Percentiles rank a stretch among this genome's conserved stretches.
Conservation (phyloP, 2,113 vertebrate genomes). For the Phaethon lepturus region DNA sequence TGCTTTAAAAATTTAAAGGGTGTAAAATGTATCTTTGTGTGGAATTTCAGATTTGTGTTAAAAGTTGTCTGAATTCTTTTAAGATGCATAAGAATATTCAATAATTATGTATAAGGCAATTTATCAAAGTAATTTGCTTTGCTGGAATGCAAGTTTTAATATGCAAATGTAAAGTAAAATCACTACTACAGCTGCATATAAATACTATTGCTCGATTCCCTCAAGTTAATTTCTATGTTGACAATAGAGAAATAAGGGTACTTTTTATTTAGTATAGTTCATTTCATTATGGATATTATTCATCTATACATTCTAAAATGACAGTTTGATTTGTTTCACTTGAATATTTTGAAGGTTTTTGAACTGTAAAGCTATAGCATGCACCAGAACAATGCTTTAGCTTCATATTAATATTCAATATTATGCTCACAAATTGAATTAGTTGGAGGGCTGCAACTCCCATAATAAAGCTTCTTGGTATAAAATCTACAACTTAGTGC, state of each 20-base stretch:
- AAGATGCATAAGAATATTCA: slow-evolving; percentile 3
- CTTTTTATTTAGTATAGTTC: slow-evolving; percentile 27
- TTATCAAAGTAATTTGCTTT: slow-evolving; percentile 57
- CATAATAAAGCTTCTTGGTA: background rate
- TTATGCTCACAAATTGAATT: slow-evolving; percentile 23
- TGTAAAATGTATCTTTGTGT: background rate
- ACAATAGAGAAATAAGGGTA: background rate
- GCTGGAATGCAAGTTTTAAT: slow-evolving; percentile 33
- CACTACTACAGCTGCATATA: background rate
- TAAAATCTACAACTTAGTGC: background rate
- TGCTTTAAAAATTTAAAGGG: background rate
- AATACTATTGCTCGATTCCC: background rate
- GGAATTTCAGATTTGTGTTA: slow-evolving; percentile 24
- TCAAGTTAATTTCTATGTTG: slow-evolving; percentile 19
- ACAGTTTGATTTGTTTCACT: slow-evolving; percentile 41
- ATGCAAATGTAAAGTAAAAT: slow-evolving; percentile 43
- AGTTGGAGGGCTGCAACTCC: background rate
- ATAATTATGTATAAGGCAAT: slow-evolving; percentile 7
- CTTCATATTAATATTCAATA: background rate
- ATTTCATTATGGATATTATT: slow-evolving; percentile 21
- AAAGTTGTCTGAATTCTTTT: background rate
- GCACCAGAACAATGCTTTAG: background rate
- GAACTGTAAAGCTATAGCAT: background rate
- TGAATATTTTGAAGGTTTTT: background rate
- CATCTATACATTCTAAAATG: background rate